Conservation (phyloP, 2,888 invertebrate species). For the Uloborus plumipes region DNA sequence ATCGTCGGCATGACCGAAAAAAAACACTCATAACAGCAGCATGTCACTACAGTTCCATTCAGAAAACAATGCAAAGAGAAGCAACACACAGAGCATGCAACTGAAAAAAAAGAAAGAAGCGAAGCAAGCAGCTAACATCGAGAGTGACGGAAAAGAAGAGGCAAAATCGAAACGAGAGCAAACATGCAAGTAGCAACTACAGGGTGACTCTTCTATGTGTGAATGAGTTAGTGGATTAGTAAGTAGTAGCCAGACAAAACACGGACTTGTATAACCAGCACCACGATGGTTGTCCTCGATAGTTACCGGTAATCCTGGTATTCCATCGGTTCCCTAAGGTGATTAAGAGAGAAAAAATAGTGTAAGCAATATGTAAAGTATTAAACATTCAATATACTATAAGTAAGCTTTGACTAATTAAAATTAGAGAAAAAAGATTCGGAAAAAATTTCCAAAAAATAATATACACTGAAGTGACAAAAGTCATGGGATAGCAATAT, state of each 20-base stretch:
- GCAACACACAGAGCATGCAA: conserved; percentile 3
- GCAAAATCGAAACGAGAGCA: background rate
- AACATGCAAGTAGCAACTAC: conserved; percentile 28
- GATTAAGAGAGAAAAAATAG: conserved; percentile 5
- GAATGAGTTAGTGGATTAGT: conserved; percentile 16
- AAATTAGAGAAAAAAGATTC: no score
- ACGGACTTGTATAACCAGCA: conserved; percentile 48
- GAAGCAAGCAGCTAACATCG: conserved; percentile 30
- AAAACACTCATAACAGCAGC: background rate
- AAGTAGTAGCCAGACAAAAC: conserved; percentile 29
- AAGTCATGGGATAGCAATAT: no score
- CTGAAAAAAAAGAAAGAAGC: background rate
- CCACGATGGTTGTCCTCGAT: conserved; percentile 27
- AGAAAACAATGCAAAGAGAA: background rate
- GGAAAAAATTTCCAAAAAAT: no score
- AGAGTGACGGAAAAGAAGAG: conserved; percentile 23
- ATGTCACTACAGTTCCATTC: background rate
- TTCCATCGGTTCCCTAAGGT: conserved; percentile 91
- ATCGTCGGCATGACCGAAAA: background rate
- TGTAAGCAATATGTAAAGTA: background rate
- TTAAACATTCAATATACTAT: no score
- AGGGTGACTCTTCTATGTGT: conserved; percentile 31
- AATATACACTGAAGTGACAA: no score
- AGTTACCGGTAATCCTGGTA: conserved; percentile 77
- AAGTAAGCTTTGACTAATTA: no score